Evolutionary conservation across 2,888 invertebrate species (phyloP), one percentile per base, ranked within the genome.

Genomic region (Acholoe squamosa): DNA sequence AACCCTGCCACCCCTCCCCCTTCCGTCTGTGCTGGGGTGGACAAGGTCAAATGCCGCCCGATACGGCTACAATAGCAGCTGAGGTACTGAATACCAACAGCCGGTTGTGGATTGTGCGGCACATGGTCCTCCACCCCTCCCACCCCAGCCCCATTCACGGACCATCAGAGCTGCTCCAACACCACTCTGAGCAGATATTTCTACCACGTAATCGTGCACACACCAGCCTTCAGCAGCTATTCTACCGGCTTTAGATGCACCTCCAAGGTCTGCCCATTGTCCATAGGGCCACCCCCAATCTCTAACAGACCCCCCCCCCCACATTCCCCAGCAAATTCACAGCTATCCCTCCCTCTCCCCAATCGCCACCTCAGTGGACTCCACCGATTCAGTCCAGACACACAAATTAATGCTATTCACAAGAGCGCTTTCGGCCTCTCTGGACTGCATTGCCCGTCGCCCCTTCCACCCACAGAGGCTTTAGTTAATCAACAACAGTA

Each of bases 121-220:
- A 61, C 76, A 76, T 25, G 31, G 76, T 31, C 28, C 31, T 1
- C 31, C 76, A 16, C 76, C 25, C 61, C 61, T 22, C n/a, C 61
- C 61, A 61, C 61, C 61, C 16, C n/a, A 16, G 76, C 28, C 28
- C 25, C 76, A 14, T 25, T 76, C 31, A 25, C 76, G 25, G n/a
- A 7, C 76, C 76, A 31, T 31, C 28, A 19, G 76, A 25, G 28
- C 76, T 25, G 61, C 61, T 61, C 61, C n/a, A 3, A 1, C 61
- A n/a, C 22, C 61, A 14, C 61, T 7, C 61, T n/a, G 61, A 43
- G 61, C 61, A 61, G 61, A 56, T 86, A 86, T 86, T 86, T 86
- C 86, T 52, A 52, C 52, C 86, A 86, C 52, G 86, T 86, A 86
- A 86, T 86, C 86, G 86, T 12, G 84, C 51, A n/a, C 25, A 33